Conservation (phyloP, 2,888 invertebrate species). For the Cheilosia urbana region DNA sequence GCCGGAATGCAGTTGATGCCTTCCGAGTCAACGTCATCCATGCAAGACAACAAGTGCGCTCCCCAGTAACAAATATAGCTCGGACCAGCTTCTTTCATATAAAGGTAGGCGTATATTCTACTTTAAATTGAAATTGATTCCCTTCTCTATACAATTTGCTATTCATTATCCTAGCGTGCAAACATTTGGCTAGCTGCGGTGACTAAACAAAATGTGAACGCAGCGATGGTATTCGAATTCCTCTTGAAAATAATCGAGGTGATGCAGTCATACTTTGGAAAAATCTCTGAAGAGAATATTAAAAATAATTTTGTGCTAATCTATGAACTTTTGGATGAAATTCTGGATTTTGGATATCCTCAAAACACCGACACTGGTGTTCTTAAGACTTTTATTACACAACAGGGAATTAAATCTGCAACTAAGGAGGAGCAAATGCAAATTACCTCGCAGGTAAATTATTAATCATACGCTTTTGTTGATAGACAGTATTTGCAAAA, state of each 20-base stretch:
- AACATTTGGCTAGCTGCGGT: constrained; percentile 99
- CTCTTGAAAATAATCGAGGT: constrained; percentile 98
- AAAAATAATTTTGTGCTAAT: constrained; percentile 99
- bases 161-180: constrained; percentile 87
- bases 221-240: constrained; percentile 99
- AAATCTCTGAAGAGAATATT: constrained; percentile 99
- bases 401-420: constrained; percentile 99
- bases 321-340: constrained; percentile 99
- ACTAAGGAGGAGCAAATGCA: constrained; percentile 99
- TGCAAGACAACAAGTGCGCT: constrained; percentile 98
- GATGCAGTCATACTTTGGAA: constrained; percentile 99
- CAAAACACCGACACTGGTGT: constrained; percentile 99
- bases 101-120: constrained; percentile 87
- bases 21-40: constrained; percentile 99
- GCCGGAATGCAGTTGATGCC: constrained; percentile 99
- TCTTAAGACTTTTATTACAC: constrained; percentile 99
- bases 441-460: constrained; percentile 94
- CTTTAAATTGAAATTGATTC: not conserved
- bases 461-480: not conserved
- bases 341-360: constrained; percentile 99
- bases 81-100: constrained; percentile 99
- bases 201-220: constrained; percentile 99
- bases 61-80: constrained; percentile 99
- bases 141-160: not conserved
- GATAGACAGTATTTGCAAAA: not conserved